Evolutionary conservation across 2,113 vertebrate species (phyloP).

Genomic region (Agelaius tricolor): DNA sequence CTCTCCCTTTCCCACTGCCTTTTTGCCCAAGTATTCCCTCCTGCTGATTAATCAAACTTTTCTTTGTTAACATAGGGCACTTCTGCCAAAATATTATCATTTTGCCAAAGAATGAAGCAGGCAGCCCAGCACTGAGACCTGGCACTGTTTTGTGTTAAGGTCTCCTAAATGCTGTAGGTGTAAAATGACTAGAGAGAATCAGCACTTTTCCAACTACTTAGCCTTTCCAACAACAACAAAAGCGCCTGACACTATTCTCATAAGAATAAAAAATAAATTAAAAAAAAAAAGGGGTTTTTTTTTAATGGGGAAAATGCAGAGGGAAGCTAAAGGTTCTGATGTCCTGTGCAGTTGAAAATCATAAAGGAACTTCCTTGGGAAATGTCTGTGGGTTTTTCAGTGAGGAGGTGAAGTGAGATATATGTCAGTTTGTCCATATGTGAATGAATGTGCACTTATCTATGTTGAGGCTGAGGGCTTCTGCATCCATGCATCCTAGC

Average conservation of each 20-base stretch:
- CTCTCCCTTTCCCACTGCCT: background rate
- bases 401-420: background rate
- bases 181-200: slow-evolving; percentile 39
- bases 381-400: background rate
- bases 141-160: slow-evolving; percentile 22
- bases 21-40: background rate
- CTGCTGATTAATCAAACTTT: slow-evolving; percentile 41
- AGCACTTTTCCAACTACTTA: slow-evolving; percentile 56
- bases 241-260: background rate
- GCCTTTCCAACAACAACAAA: slow-evolving; percentile 20
- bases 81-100: slow-evolving; percentile 49
- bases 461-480: background rate
- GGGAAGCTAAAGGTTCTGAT: background rate
- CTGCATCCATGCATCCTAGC: background rate
- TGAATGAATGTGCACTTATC: background rate
- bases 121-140: slow-evolving; percentile 49
- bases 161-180: background rate
- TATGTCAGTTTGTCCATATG: background rate
- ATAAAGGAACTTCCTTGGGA: background rate
- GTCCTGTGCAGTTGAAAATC: background rate
- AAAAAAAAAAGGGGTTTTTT: background rate
- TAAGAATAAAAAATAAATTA: background rate
- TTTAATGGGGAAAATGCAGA: background rate
- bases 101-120: slow-evolving; percentile 20
- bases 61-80: slow-evolving; percentile 29